Evolutionary conservation across 1,140 invertebrate species (phyloP).

Genomic region (Drosophila mojavensis): DNA sequence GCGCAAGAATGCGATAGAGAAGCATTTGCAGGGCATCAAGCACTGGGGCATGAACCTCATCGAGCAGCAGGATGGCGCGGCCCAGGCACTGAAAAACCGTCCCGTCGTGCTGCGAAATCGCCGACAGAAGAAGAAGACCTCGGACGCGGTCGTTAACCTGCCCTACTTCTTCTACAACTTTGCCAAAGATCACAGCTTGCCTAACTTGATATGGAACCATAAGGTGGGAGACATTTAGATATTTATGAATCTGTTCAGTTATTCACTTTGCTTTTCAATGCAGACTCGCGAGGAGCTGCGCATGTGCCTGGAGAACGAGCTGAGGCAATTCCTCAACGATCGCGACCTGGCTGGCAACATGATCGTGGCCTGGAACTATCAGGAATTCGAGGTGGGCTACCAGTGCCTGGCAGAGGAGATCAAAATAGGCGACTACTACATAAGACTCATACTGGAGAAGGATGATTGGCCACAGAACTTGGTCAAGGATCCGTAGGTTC

Average conservation of each 20-base stretch:
- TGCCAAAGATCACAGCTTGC: constrained; percentile 95
- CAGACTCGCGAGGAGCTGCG: constrained; percentile 97
- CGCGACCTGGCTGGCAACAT: constrained; percentile 93
- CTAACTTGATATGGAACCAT: constrained; percentile 99
- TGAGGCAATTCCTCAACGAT: constrained; percentile 94
- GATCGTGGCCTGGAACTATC: constrained; percentile 98
- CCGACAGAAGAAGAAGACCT: constrained; percentile 93
- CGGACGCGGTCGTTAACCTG: constrained; percentile 93
- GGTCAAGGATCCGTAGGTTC: constrained; percentile 83
- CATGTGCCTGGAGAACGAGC: constrained; percentile 96
- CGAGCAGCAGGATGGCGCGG: constrained; percentile 77
- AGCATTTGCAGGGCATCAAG: constrained; percentile 88
- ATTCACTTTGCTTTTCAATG: too few species aligned
- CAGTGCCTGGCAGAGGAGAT: constrained; percentile 97
- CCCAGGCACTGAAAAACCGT: constrained; percentile 85
- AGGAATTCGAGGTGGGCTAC: constrained; percentile 98
- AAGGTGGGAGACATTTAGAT: constrained; percentile 85
- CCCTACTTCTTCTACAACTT: constrained; percentile 98
- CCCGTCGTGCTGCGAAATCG: constrained; percentile 96
- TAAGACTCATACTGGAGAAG: constrained; percentile 96
- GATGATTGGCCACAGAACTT: constrained; percentile 89
- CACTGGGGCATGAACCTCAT: constrained; percentile 84
- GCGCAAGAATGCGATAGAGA: constrained; percentile 88
- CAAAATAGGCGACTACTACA: constrained; percentile 99
- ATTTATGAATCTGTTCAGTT: neutral